phyloP scores from a whole-genome alignment of 2,888 invertebrate species.

The Branchipolynoe longqiensis region DNA sequence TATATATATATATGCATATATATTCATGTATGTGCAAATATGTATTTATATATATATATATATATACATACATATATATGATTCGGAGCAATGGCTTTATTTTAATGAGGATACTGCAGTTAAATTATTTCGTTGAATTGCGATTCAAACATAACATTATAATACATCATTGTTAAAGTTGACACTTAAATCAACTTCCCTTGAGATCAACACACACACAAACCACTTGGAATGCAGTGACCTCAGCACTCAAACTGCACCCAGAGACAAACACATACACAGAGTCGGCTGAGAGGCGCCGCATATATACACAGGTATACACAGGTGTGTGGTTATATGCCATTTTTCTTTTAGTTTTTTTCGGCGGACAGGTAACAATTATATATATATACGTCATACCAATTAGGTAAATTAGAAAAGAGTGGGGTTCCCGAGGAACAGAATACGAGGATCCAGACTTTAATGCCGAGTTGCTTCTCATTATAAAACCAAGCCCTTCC shows the following conservation, averaged over 20 bases:
- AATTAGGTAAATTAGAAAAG: conserved; percentile 47
- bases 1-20: no score
- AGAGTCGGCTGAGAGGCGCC: conserved; percentile 18
- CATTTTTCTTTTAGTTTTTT: no score
- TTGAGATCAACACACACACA: conserved; percentile 47
- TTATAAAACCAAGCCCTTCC: neutral
- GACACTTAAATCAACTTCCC: no score
- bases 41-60: no score
- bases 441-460: conserved; percentile 34
- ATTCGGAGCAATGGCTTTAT: neutral
- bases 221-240: conserved; percentile 11
- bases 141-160: conserved; percentile 48
- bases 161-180: conserved; percentile 10
- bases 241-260: neutral
- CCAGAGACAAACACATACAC: conserved; percentile 39
- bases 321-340: no score
- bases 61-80: no score
- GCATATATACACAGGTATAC: conserved; percentile 29
- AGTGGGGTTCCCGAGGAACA: conserved; percentile 33
- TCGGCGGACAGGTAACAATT: conserved; percentile 16
- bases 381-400: conserved; percentile 49
- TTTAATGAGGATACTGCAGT: neutral
- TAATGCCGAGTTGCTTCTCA: neutral
- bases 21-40: no score
- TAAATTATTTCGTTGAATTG: neutral